Conservation (phyloP, 2,888 invertebrate genomes). For the Zygothrica quintamaculata region DNA sequence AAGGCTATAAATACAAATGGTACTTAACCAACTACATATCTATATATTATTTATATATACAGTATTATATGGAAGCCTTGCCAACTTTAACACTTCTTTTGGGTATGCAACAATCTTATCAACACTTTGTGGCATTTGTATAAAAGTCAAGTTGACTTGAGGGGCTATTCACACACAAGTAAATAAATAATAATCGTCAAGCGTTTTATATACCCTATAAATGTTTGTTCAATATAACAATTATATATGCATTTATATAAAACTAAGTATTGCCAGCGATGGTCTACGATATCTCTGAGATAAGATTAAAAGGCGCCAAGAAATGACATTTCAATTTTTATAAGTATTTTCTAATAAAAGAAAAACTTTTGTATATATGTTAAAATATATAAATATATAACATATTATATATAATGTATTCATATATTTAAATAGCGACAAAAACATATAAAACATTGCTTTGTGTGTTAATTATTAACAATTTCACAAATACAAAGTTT, state of each 20-base stretch:
- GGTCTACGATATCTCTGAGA: slow-evolving; percentile 33
- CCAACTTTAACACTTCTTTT: slow-evolving; percentile 45
- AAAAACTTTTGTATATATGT: too few relatives aligned
- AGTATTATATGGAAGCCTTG: slow-evolving; percentile 20
- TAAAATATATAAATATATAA: too few relatives aligned
- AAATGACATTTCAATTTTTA: slow-evolving; percentile 13
- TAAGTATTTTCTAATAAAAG: too few relatives aligned
- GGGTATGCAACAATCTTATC: slow-evolving; percentile 67
- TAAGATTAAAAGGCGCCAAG: slow-evolving; percentile 39
- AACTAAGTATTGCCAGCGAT: slow-evolving; percentile 30
- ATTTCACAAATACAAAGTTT: slow-evolving; percentile 5
- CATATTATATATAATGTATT: too few relatives aligned
- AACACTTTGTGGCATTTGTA: slow-evolving; percentile 28
- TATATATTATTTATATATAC: slow-evolving; percentile 16
- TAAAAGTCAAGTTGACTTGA: slow-evolving; percentile 11
- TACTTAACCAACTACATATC: slow-evolving; percentile 6
- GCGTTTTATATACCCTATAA: slow-evolving; percentile 42
- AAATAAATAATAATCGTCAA: slow-evolving; percentile 11
- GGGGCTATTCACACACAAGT: slow-evolving; percentile 23
- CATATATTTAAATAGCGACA: not conserved
- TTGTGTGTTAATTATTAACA: slow-evolving; percentile 18
- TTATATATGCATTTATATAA: slow-evolving; percentile 1
- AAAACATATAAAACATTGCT: slow-evolving; percentile 29
- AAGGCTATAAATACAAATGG: slow-evolving; percentile 40
- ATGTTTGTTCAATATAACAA: slow-evolving; percentile 26